phyloP scores from a whole-genome alignment of 2,113 vertebrate species.

The Elachura formosa region DNA sequence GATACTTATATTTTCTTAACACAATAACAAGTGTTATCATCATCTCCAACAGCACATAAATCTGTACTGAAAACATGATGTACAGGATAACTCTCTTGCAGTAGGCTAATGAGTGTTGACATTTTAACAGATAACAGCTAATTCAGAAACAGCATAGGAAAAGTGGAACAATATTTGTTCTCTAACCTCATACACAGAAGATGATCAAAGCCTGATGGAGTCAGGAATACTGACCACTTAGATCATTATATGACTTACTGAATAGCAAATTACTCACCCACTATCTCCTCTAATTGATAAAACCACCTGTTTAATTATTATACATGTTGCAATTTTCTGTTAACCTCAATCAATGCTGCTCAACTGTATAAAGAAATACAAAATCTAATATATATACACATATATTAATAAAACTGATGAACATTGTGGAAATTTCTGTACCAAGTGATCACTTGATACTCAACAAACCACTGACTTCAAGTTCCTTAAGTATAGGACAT shows the following conservation, averaged over 20 bases:
- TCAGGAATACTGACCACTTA: not conserved
- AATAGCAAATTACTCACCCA: not conserved
- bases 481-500: not conserved
- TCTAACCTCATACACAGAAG: not conserved
- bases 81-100: not conserved
- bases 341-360: not conserved
- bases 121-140: not conserved
- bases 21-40: not conserved
- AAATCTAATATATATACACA: not conserved
- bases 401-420: not conserved
- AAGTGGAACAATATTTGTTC: not conserved
- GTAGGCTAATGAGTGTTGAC: not conserved
- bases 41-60: not conserved
- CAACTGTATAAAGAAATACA: not conserved
- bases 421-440: not conserved
- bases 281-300: not conserved
- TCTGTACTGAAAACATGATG: not conserved
- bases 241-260: not conserved
- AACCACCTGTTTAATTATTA: not conserved
- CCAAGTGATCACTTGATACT: not conserved
- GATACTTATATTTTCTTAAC: not conserved
- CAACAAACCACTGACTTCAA: not conserved
- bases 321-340: not conserved
- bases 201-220: not conserved
- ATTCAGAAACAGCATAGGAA: not conserved